Evolutionary conservation across 2,888 invertebrate species (phyloP).

Genomic region (Drepana falcataria): DNA sequence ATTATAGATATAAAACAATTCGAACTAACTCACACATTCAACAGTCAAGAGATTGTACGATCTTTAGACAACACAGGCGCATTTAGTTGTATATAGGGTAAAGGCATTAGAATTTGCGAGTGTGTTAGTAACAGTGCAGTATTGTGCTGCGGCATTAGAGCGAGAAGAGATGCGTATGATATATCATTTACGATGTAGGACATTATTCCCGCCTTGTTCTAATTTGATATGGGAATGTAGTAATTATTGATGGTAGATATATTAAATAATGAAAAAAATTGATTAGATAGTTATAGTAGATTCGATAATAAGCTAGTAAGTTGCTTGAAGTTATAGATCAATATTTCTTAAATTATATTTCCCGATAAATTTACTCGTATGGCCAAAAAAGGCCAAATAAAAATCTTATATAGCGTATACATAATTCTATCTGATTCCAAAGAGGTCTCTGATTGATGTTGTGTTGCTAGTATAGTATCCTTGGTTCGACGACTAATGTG

Average conservation of each 20-base stretch:
- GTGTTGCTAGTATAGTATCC: no score
- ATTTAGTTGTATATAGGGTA: slow-evolving; percentile 23
- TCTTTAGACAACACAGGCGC: slow-evolving; percentile 9
- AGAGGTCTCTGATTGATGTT: no score
- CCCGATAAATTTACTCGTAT: no score
- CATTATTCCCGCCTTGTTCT: slow-evolving; percentile 59
- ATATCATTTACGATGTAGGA: slow-evolving; percentile 67
- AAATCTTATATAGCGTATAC: no score
- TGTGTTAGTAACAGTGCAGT: slow-evolving; percentile 49
- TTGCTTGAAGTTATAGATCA: no score
- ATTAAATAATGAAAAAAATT: background rate
- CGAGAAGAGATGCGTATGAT: slow-evolving; percentile 65
- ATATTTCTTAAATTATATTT: no score
- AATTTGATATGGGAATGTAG: slow-evolving; percentile 51
- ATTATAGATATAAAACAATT: background rate
- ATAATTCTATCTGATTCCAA: no score
- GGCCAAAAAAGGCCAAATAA: no score
- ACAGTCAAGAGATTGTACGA: slow-evolving; percentile 5
- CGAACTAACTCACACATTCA: slow-evolving; percentile 4
- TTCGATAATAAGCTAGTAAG: no score
- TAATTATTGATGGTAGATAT: slow-evolving; percentile 35
- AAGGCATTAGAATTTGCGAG: slow-evolving; percentile 17
- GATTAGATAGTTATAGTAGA: background rate
- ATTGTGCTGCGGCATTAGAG: slow-evolving; percentile 70
- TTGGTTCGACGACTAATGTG: no score